Conservation (phyloP, 1,140 invertebrate species). For the Cyclargus thomasi region DNA sequence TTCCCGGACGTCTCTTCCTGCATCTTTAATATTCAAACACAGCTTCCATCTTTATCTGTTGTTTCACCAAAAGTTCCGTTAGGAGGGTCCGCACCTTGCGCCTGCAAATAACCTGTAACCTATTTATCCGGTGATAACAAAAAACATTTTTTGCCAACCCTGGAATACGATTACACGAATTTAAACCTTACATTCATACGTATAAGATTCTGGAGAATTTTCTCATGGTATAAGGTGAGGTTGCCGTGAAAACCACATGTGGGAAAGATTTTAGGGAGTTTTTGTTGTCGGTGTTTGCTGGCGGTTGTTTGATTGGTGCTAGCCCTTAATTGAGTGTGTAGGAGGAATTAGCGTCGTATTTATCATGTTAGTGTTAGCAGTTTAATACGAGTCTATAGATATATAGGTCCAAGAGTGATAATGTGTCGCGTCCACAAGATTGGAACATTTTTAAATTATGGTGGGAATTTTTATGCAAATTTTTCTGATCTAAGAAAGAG, state of each 20-base stretch:
- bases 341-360: slow-evolving; percentile 44
- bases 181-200: slow-evolving; percentile 22
- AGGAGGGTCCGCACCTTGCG: slow-evolving; percentile 62
- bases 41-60: slow-evolving; percentile 39
- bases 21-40: slow-evolving; percentile 21
- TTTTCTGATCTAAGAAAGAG: too few species aligned
- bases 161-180: slow-evolving; percentile 20
- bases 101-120: slow-evolving; percentile 69
- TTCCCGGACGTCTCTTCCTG: slow-evolving; percentile 10
- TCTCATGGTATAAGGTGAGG: slow-evolving; percentile 21
- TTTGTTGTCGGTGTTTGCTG: slow-evolving; percentile 53
- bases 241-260: slow-evolving; percentile 53
- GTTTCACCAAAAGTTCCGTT: slow-evolving; percentile 59
- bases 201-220: slow-evolving; percentile 18
- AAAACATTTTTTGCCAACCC: slow-evolving; percentile 30
- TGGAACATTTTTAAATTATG: background rate
- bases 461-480: too few species aligned
- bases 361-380: background rate
- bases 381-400: background rate
- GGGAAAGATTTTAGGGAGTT: slow-evolving; percentile 56
- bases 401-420: background rate
- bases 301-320: slow-evolving; percentile 57
- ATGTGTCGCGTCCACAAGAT: background rate
- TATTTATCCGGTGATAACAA: slow-evolving; percentile 58
- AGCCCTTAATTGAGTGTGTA: slow-evolving; percentile 58